Evolutionary conservation across 2,797 vertebrate genomes (phyloP), one percentile per base, ranked within the genome.

Genomic region (Rousettus madagascariensis): DNA sequence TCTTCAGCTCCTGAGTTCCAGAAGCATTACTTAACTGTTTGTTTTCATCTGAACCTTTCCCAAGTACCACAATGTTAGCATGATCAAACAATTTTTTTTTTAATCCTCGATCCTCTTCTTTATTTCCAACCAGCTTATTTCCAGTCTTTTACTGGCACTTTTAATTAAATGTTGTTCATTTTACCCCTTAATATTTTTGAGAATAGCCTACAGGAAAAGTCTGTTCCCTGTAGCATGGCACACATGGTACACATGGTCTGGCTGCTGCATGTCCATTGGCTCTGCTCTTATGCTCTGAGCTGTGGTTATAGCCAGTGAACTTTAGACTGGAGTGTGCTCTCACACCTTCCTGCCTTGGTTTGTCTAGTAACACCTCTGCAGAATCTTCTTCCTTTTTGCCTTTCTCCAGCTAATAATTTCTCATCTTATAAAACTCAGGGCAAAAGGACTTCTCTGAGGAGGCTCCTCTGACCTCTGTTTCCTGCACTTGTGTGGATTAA

Each of bases 21-120:
- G 51, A 51, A 59, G 36, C 30, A 86, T 77, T 15, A 77, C 41
- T 59, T n/a, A 66, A 63, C 10, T n/a, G 30, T 36, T 13, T 69
- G 33, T 72, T 41, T 96, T 80, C 6, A 43, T 26, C 84, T 46
- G 61, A 66, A 94, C n/a, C 65, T 78, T 94, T 82, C 1, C 19
- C 41, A 57, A 53, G 28, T n/a, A 61, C 46, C 19, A 41, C 19
- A 82, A 30, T 55, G 20, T 65, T 38, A 38, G 28, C 17, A n/a
- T 8, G 11, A 63, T 71, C 19, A 77, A 91, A 86, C 10, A 75
- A 65, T 30, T 38, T 57, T 86, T n/a, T 22, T 41, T 17, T 77
- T 59, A n/a, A 30, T 55, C 17, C 30, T 26, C 68, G 5, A 22
- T 68, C 13, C 4, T 33, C 17, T 74, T 82, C 11, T 66, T 65